These are phyloP conservation scores for Perodicticus potto DNA, from an alignment of 2,797 vertebrate genomes.

Conservation along the genomic window DNA sequence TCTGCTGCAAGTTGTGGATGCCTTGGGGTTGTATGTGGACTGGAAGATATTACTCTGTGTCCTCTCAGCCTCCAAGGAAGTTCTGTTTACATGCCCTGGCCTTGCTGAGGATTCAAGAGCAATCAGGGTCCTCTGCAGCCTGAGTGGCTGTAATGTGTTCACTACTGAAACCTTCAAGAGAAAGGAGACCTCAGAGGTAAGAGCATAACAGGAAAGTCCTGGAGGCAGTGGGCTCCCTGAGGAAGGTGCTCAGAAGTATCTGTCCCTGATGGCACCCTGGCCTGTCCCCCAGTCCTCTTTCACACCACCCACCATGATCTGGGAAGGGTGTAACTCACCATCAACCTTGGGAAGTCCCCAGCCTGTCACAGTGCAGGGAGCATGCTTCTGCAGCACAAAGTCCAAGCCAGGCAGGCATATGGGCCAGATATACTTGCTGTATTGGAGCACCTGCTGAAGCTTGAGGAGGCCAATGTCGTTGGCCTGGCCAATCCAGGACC, in stretches of 20 bases:
- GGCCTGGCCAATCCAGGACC: conserved; percentile 73
- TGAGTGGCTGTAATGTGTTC: neutral
- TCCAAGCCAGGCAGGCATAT: conserved; percentile 67
- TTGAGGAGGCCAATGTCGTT: conserved; percentile 66
- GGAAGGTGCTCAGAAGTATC: neutral
- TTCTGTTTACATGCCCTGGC: neutral
- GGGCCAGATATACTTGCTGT: conserved; percentile 67
- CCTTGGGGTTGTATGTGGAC: neutral
- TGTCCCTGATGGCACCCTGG: neutral
- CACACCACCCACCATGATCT: neutral
- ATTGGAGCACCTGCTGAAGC: neutral
- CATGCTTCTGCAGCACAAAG: neutral
- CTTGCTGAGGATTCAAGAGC: neutral
- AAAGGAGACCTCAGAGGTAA: neutral
- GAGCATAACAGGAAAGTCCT: neutral
- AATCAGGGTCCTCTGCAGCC: neutral
- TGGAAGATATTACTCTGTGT: neutral
- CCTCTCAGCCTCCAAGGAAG: neutral
- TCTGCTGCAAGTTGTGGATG: neutral
- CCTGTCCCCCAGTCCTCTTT: neutral
- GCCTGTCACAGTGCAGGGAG: conserved; percentile 68
- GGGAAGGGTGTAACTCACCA: conserved; percentile 39
- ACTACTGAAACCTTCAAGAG: neutral
- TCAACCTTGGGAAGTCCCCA: conserved; percentile 66
- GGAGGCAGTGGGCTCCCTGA: neutral